Evolutionary conservation across 2,797 vertebrate species (phyloP), one percentile per base, ranked within the genome.

Genomic region (Gambusia yucatana): DNA sequence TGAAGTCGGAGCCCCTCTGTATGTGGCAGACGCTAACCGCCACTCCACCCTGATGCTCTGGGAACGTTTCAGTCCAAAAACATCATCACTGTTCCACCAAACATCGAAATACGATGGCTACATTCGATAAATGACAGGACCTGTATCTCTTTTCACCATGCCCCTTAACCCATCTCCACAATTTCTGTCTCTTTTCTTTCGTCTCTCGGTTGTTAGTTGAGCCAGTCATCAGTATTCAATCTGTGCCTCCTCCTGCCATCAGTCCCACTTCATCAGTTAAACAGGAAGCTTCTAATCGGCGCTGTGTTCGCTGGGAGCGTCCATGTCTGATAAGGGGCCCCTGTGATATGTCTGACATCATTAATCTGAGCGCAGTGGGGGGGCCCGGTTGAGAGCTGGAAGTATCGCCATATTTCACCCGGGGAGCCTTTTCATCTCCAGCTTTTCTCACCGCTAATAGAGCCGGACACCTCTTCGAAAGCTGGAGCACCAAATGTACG

Each of bases 301-400:
- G 86, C 90, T 92, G 90, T 93, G 91, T 93, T 93, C 90, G 82
- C 89, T 81, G 86, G 91, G 88, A 93, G 88, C 83, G 70, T 90
- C 90, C 88, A 81, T 82, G 88, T 92, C 89, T 92, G 92, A 95
- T 94, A 95, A 95, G 85, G 63, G 63, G 77, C 83, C 88, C 83
- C 82, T 86, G 73, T 88, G 93, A 94, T 91, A 93, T 77, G 87
- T 90, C 87, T 77, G 78, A 87, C 87, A 90, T 93, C 93, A 95
- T 95, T 95, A 95, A 94, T 95, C 93, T 89, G 76, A 11, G 74
- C 91, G 48, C 88, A 78, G 85, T 90, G 90, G 92, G 92, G 92
- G 93, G 91, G 93, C 82, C 86, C 87, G 82, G 88, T 88, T 84
- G 85, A 85, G 83, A 92, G 89, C 80, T 76, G 80, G 77, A 28